Evolutionary conservation across 1,140 invertebrate species (phyloP).

Genomic region (Cherax quadricarinatus): DNA sequence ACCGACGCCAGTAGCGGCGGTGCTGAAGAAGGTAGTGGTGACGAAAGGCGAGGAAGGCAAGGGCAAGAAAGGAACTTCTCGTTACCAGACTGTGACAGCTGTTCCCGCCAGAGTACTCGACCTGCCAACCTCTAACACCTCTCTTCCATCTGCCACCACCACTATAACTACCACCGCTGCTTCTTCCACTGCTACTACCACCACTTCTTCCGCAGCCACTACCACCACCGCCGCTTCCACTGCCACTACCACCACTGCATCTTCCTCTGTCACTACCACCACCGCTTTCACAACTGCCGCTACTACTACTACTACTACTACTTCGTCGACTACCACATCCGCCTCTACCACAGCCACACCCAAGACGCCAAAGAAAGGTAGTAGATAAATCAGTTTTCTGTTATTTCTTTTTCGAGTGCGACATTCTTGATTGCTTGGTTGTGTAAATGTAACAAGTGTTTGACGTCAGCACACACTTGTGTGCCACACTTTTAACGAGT

Average conservation of each 20-base stretch:
- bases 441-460: no score
- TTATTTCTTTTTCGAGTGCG: no score
- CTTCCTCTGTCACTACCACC: background rate
- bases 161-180: background rate
- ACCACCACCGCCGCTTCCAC: background rate
- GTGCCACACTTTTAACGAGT: no score
- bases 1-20: background rate
- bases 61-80: background rate
- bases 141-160: background rate
- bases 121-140: background rate
- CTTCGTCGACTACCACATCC: background rate
- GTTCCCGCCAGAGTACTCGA: slow-evolving; percentile 38
- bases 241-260: background rate
- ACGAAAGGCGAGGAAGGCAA: background rate
- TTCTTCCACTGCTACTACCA: background rate
- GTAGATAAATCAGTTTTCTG: background rate
- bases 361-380: slow-evolving; percentile 32
- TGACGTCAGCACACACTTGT: no score
- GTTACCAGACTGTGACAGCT: slow-evolving; percentile 44
- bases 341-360: background rate
- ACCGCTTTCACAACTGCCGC: background rate
- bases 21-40: background rate
- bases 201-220: background rate
- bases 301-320: background rate
- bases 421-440: no score